Evolutionary conservation across 2,797 vertebrate genomes (phyloP), one percentile per base, ranked within the genome.

Genomic region (Oryzias dopingdopingensis): DNA sequence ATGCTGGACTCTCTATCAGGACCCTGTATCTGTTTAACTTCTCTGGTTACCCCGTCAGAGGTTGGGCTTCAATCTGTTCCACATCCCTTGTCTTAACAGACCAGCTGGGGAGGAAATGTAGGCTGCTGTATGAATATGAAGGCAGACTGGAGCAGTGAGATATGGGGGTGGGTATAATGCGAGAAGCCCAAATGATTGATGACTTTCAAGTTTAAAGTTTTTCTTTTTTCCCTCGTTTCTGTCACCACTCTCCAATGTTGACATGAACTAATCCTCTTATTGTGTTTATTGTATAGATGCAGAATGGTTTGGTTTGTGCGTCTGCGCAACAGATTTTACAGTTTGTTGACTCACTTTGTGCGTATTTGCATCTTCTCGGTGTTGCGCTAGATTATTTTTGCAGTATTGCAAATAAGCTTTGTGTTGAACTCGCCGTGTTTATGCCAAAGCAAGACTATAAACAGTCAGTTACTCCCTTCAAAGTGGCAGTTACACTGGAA

Each of bases 1-100:
- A 0, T 45, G 44, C 52, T 81, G 80, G 71, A 74, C 56, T 18
- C 53, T 71, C 56, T 53, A 47, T 72, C 22, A n/a, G 72, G 74
- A 78, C 65, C 67, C 56, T 51, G 63, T 74, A 73, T 85, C 79
- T 80, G 77, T 63, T 79, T 48, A 72, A 64, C 75, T 56, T 80
- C 77, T 85, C 82, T 49, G 54, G 78, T 86, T 78, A 72, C 76
- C 17, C 51, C 22, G 55, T 72, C 77, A 50, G 53, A 62, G 65
- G 57, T 6, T 52, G 32, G 48, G 56, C 65, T 67, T 29, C 52
- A 82, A 76, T 82, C 78, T 52, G 65, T 74, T 79, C 62, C 78
- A 70, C 70, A 74, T 48, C 56, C 54, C 76, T 42, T 6, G 1
- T 65, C 65, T 79, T 64, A 53, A 29, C 74, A 58, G 65, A 77